A percentile compares a stretch with the other conserved stretches of the same genome.
phyloP scores from a whole-genome alignment of 2,797 vertebrate genomes.

The Chrosomus eos region DNA sequence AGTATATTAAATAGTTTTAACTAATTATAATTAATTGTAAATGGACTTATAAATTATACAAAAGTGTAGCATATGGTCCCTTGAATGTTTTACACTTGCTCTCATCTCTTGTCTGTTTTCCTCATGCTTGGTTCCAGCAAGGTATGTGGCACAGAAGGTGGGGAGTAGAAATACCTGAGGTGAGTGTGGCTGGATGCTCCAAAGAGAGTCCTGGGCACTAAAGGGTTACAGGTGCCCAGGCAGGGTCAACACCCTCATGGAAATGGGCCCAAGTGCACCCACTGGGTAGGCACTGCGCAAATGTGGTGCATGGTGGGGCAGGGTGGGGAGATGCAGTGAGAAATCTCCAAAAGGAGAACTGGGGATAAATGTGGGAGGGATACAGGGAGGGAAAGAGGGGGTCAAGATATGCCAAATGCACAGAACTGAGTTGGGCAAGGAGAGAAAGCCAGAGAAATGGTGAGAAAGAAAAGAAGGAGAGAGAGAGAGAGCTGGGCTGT shows the following conservation, averaged over 20 bases:
- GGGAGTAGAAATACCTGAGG: conserved; percentile 74
- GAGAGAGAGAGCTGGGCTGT: conserved; percentile 14
- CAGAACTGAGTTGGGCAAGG: background rate
- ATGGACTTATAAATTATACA: background rate
- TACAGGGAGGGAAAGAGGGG: conserved; percentile 42
- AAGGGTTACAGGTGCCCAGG: conserved; percentile 81
- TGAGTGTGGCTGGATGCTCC: conserved; percentile 66
- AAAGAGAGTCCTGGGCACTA: conserved; percentile 78
- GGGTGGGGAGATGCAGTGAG: background rate
- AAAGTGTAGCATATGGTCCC: background rate
- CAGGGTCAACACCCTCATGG: conserved; percentile 75
- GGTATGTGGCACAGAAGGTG: conserved; percentile 68
- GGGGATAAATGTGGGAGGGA: conserved; percentile 32
- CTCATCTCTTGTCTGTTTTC: background rate
- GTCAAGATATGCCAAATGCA: conserved; percentile 22
- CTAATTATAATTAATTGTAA: conserved; percentile 13
- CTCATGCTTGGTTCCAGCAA: background rate
- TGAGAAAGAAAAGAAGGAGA: conserved; percentile 6
- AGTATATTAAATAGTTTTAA: background rate
- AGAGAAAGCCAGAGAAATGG: conserved; percentile 18
- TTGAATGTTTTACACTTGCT: conserved; percentile 1
- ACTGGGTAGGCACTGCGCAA: conserved; percentile 37
- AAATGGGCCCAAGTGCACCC: conserved; percentile 48
- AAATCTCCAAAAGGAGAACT: conserved; percentile 11
- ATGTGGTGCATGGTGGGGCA: background rate